A percentile compares a stretch with the other conserved stretches of the same genome.
These are phyloP conservation scores for Syndactyla subalaris DNA, from an alignment of 2,797 vertebrate genomes.

Conservation along the genomic window DNA sequence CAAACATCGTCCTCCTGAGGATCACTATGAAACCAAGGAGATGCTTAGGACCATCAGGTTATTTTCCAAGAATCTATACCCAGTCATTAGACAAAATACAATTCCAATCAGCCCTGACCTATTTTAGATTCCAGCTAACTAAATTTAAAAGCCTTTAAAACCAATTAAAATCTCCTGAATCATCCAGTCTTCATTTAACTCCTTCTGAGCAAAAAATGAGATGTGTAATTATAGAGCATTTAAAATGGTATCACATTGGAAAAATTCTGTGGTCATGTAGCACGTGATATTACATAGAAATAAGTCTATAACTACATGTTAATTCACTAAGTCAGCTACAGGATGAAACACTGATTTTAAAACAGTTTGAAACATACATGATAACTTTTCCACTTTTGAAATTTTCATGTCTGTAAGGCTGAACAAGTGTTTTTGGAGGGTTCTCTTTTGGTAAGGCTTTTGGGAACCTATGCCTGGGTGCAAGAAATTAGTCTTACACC, in stretches of 20 bases:
- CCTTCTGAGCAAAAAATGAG: neutral
- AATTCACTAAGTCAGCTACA: neutral
- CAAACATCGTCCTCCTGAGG: neutral
- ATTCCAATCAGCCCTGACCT: neutral
- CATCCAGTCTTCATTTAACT: neutral
- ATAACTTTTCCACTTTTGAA: neutral
- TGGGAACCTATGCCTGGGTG: neutral
- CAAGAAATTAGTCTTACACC: neutral
- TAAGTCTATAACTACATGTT: neutral
- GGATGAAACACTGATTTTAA: neutral
- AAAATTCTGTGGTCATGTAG: neutral
- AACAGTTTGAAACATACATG: neutral
- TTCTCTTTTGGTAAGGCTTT: neutral
- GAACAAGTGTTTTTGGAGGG: neutral
- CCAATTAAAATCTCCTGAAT: neutral
- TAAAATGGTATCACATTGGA: neutral
- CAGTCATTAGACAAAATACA: conserved; percentile 1
- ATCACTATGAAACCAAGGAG: neutral
- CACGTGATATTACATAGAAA: neutral
- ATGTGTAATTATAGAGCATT: neutral
- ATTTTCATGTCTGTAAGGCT: neutral
- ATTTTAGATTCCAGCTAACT: neutral
- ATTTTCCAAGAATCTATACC: neutral
- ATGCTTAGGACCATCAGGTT: neutral
- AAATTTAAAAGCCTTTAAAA: conserved; percentile 20